Base-by-base conservation (phyloP, 1,140 invertebrate genomes). In the Drosophila kepulauana region DNA sequence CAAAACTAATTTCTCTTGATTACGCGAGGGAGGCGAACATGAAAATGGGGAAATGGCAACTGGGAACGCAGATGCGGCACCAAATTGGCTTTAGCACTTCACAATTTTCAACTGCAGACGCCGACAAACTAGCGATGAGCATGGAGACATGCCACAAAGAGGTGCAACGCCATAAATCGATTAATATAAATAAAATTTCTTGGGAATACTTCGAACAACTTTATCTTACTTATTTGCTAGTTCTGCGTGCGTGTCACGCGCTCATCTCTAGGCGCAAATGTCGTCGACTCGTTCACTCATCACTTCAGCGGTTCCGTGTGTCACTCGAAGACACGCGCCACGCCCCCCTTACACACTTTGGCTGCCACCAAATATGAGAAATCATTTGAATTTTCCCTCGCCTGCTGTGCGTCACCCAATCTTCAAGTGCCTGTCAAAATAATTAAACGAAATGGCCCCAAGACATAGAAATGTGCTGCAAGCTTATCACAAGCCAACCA, bases 1-100 rank as follows among this genome's bases (percentile, higher is more conserved):
- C 80, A 88, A 91, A 91, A 85, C 88, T 91, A 91, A 91, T 91
- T 91, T 91, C 78, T 91, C 88, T 85, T 91, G 88, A 91, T 91
- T 91, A 91, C 70, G 78, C 84, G 73, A 33, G 35, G 65, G 45
- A 48, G 20, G 33, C 0, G 49, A 15, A 15, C 6, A 6, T 1
- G 7, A 2, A 8, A 16, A 41, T 41, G 52, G 52, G 28, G 46
- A 38, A 10, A 3, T 51, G 11, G 48, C 13, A 3, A 35, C 8
- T 8, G 30, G 48, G 49, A 43, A 52, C 59, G n/a, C 13, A 41
- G 38, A 62, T 67, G 64, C 62, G 62, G 64, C 54, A 70, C 61
- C 67, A 84, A 88, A 89, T 84, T 89, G 78, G 85, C 85, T 89
- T 75, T 87, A 64, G 67, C 65, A 66, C 51, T 78, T 68, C 49